phyloP scores from a whole-genome alignment of 2,888 invertebrate species.

The Dasypogon diadema region DNA sequence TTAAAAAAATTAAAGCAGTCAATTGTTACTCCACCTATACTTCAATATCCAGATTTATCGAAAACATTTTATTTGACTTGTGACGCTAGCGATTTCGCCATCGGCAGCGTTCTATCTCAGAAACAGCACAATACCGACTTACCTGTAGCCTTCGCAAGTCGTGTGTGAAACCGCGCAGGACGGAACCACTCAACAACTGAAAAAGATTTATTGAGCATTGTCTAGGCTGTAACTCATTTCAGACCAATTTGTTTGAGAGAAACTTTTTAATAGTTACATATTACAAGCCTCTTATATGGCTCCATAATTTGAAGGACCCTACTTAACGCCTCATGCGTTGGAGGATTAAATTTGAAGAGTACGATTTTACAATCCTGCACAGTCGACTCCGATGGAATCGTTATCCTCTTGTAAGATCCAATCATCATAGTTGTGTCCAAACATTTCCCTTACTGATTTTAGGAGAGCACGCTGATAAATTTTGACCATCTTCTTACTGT shows the following conservation, averaged over 20 bases:
- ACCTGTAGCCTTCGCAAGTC: fast-evolving
- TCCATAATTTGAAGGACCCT: background rate
- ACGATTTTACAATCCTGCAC: background rate
- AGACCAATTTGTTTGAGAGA: too few relatives aligned
- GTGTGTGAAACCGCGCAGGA: background rate
- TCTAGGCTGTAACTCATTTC: background rate
- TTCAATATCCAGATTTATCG: background rate
- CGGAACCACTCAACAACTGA: background rate
- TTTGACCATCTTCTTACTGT: too few relatives aligned
- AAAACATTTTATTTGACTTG: background rate
- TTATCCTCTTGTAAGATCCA: too few relatives aligned
- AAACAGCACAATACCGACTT: background rate
- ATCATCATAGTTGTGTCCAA: too few relatives aligned
- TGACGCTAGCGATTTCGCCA: background rate
- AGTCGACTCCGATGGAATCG: too few relatives aligned
- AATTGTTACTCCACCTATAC: background rate
- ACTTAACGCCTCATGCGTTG: background rate
- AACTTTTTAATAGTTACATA: too few relatives aligned
- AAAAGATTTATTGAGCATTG: background rate
- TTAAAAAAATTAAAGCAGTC: background rate
- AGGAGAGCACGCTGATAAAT: too few relatives aligned
- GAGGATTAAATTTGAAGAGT: background rate
- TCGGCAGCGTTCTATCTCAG: background rate
- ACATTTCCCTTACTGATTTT: too few relatives aligned
- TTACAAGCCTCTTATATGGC: background rate